These are phyloP conservation scores for Agonopterix heracliana DNA, from an alignment of 2,888 invertebrate species.

Conservation along the genomic window DNA sequence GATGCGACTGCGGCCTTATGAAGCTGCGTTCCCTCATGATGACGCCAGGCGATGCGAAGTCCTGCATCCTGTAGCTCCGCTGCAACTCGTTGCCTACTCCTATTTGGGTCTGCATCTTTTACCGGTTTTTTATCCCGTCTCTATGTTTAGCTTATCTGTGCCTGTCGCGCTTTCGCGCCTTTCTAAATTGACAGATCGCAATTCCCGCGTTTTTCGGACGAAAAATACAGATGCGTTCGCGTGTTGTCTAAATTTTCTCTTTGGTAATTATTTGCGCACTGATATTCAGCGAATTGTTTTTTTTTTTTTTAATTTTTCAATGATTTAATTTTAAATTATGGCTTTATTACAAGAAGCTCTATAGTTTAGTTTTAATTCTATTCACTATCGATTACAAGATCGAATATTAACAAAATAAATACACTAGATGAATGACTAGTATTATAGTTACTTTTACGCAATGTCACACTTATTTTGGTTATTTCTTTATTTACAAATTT, in stretches of 20 bases:
- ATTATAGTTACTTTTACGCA: slow-evolving; percentile 57
- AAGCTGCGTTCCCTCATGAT: slow-evolving; percentile 83
- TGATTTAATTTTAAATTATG: slow-evolving; percentile 7
- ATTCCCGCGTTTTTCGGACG: slow-evolving; percentile 4
- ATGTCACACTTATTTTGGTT: slow-evolving; percentile 48
- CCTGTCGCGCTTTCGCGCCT: background rate
- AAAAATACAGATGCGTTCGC: slow-evolving; percentile 7
- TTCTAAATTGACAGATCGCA: slow-evolving; percentile 10
- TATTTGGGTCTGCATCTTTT: slow-evolving; percentile 64
- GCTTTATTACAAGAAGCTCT: slow-evolving; percentile 20
- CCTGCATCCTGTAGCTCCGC: slow-evolving; percentile 72
- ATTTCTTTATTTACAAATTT: slow-evolving; percentile 39
- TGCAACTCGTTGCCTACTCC: slow-evolving; percentile 64
- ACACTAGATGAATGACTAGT: slow-evolving; percentile 76
- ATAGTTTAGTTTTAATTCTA: slow-evolving; percentile 21
- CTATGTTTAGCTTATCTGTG: slow-evolving; percentile 6
- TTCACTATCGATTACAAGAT: slow-evolving; percentile 27
- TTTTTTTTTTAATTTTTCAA: slow-evolving; percentile 12
- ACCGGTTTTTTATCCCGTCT: slow-evolving; percentile 1
- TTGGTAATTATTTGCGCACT: slow-evolving; percentile 45
- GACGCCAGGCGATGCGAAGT: slow-evolving; percentile 74
- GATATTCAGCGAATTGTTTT: slow-evolving; percentile 22
- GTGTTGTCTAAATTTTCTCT: slow-evolving; percentile 20
- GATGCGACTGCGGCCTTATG: slow-evolving; percentile 77
- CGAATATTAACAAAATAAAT: slow-evolving; percentile 53